A percentile compares a stretch with the other conserved stretches of the same genome.
Evolutionary conservation across 2,113 vertebrate genomes (phyloP).

Genomic region (Catharus minimus): DNA sequence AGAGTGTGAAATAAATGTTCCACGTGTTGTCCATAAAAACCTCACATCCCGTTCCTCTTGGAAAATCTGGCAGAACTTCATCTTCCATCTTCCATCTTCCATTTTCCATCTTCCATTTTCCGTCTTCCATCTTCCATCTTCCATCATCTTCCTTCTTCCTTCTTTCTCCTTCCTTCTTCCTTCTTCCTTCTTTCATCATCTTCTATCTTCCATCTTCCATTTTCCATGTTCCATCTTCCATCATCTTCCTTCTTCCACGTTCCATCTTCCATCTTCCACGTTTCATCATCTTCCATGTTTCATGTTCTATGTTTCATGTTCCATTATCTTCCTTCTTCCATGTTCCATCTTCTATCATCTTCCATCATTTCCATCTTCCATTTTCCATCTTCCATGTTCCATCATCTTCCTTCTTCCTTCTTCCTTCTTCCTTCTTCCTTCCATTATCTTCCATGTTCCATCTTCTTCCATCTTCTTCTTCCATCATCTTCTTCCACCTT

Average conservation of each 20-base stretch:
- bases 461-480: neutral
- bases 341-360: neutral
- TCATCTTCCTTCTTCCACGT: neutral
- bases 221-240: neutral
- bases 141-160: too few relatives aligned
- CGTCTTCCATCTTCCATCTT: neutral
- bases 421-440: neutral
- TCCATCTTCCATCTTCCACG: neutral
- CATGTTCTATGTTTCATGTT: neutral
- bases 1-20: neutral
- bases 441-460: neutral
- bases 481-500: neutral
- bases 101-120: too few relatives aligned
- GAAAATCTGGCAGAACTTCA: neutral
- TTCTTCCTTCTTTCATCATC: neutral
- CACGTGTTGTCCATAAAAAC: accelerated
- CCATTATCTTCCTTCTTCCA: neutral
- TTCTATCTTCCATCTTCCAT: neutral
- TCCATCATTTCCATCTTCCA: neutral
- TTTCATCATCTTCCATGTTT: neutral
- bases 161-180: neutral
- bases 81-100: neutral
- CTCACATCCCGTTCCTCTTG: neutral
- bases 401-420: neutral
- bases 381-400: neutral